phyloP scores from a whole-genome alignment of 2,888 invertebrate species.

The Sepiola atlantica region DNA sequence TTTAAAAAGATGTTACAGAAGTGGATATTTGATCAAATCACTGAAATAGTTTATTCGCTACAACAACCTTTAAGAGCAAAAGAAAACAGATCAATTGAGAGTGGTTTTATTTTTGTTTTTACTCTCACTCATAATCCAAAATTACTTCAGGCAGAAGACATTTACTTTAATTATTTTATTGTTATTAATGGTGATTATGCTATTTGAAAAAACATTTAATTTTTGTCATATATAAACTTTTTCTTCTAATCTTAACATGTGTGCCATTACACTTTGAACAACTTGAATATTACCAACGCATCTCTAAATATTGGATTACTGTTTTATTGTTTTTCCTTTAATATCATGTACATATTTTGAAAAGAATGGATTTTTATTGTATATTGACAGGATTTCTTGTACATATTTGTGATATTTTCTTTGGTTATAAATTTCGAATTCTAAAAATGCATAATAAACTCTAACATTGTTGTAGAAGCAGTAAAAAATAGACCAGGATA shows the following conservation, averaged over 20 bases:
- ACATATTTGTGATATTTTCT: background rate
- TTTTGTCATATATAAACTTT: background rate
- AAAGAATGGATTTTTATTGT: background rate
- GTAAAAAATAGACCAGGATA: too few species aligned
- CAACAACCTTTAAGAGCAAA: background rate
- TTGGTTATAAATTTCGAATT: background rate
- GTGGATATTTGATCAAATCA: background rate
- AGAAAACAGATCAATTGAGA: background rate
- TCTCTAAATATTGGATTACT: background rate
- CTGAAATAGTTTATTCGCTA: background rate
- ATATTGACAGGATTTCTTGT: background rate
- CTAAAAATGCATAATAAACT: too few species aligned
- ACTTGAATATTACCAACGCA: background rate
- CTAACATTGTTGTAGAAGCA: too few species aligned
- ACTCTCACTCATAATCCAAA: background rate
- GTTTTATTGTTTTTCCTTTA: background rate
- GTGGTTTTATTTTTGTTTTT: background rate
- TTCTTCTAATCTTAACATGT: background rate
- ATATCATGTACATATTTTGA: background rate
- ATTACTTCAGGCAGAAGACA: background rate
- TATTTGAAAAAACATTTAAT: background rate
- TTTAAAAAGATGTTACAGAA: background rate
- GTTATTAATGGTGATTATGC: background rate
- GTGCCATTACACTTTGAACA: background rate
- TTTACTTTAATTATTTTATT: background rate